Evolutionary conservation across 2,113 vertebrate species (phyloP).

Genomic region (Petroica traversi): DNA sequence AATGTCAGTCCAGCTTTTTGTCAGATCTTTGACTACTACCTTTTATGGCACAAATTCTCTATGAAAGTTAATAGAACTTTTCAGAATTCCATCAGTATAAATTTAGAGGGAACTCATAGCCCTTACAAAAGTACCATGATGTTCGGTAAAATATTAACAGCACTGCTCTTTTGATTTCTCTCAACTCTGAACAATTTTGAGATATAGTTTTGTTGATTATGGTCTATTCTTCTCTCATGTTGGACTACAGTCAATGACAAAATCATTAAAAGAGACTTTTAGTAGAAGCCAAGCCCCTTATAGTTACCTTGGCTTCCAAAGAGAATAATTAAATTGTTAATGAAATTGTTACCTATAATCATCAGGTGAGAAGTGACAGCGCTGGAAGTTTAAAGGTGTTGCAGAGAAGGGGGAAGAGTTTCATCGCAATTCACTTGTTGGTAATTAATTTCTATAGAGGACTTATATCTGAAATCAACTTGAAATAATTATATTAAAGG

Average conservation of each 20-base stretch:
- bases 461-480: neutral
- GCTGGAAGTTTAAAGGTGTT: neutral
- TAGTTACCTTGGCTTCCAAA: neutral
- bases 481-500: neutral
- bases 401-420: neutral
- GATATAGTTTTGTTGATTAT: neutral
- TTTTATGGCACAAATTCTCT: neutral
- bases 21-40: neutral
- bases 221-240: neutral
- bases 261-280: neutral
- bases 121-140: neutral
- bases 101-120: neutral
- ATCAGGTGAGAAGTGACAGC: neutral
- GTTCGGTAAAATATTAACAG: neutral
- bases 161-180: neutral
- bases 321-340: constrained; percentile 1
- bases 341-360: neutral
- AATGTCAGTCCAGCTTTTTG: neutral
- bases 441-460: neutral
- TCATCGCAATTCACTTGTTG: neutral
- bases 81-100: neutral
- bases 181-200: neutral
- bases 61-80: neutral
- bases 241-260: neutral
- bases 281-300: neutral